Conservation (phyloP, 1,140 invertebrate species). For the Zaprionus taronus region DNA sequence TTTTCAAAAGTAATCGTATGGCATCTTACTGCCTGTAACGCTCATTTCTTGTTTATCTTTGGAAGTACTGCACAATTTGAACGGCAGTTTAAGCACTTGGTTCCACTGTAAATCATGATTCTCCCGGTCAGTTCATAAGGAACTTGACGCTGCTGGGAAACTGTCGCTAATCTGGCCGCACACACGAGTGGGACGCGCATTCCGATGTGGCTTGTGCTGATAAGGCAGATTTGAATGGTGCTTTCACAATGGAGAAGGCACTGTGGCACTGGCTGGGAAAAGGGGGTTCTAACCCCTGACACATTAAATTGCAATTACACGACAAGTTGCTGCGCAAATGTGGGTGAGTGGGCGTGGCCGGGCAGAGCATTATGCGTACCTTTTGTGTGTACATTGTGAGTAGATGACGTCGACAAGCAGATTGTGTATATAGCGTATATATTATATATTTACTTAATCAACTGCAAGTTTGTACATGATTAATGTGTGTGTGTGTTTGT, state of each 20-base stretch:
- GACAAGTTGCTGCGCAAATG: constrained; percentile 68
- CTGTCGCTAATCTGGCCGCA: constrained; percentile 1
- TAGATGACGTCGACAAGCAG: constrained; percentile 4
- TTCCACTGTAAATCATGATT: not conserved
- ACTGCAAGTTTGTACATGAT: constrained; percentile 50
- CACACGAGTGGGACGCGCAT: constrained; percentile 4
- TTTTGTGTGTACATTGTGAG: constrained; percentile 35
- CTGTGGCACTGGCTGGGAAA: not conserved
- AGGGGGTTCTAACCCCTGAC: constrained; percentile 53
- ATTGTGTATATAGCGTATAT: constrained; percentile 20
- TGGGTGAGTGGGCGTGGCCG: constrained; percentile 63
- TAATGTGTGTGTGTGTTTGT: constrained; percentile 35
- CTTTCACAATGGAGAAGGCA: not conserved
- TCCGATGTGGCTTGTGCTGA: constrained; percentile 1
- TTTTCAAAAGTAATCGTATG: no score
- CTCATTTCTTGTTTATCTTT: no score
- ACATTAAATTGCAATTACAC: constrained; percentile 79
- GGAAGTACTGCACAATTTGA: not conserved
- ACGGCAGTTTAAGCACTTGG: not conserved
- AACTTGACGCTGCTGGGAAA: not conserved
- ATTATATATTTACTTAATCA: constrained; percentile 33
- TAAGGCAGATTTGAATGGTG: constrained; percentile 10
- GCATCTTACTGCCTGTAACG: no score
- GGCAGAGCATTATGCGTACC: constrained; percentile 59
- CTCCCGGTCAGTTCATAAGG: not conserved